phyloP scores from a whole-genome alignment of 2,888 invertebrate genomes.

The Tortrix viridana region DNA sequence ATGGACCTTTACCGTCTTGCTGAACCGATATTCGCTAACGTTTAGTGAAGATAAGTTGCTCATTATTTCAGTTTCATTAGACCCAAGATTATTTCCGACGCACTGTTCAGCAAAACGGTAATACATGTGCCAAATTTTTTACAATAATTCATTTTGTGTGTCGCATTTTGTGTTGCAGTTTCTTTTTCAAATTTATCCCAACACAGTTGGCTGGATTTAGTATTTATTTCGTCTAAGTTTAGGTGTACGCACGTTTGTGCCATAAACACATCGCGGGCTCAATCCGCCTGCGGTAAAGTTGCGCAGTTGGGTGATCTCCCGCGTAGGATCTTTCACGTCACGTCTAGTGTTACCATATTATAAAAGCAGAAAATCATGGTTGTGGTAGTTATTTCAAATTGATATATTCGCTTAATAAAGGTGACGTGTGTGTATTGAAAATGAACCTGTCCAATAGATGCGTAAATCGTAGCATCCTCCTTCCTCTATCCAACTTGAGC shows the following conservation, averaged over 20 bases:
- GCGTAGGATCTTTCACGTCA: constrained; percentile 54
- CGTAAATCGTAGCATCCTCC: constrained; percentile 43
- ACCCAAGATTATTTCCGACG: constrained; percentile 44
- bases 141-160: constrained; percentile 57
- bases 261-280: constrained; percentile 53
- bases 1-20: constrained; percentile 65
- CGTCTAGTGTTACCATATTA: constrained; percentile 67
- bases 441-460: constrained; percentile 51
- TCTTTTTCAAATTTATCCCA: constrained; percentile 72
- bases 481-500: constrained; percentile 47
- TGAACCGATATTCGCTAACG: constrained; percentile 43
- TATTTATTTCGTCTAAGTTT: constrained; percentile 56
- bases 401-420: constrained; percentile 71
- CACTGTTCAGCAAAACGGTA: constrained; percentile 63
- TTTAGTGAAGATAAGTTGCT: constrained; percentile 14
- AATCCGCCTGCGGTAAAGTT: constrained; percentile 51
- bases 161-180: constrained; percentile 63
- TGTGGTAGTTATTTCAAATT: constrained; percentile 83
- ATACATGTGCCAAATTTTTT: constrained; percentile 64
- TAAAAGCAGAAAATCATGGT: constrained; percentile 78
- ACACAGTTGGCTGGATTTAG: constrained; percentile 77
- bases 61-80: constrained; percentile 30
- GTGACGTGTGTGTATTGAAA: constrained; percentile 58
- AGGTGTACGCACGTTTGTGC: constrained; percentile 59
- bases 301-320: constrained; percentile 55